Evolutionary conservation across 2,797 vertebrate genomes (phyloP), one percentile per base, ranked within the genome.

Genomic region (Manis javanica): DNA sequence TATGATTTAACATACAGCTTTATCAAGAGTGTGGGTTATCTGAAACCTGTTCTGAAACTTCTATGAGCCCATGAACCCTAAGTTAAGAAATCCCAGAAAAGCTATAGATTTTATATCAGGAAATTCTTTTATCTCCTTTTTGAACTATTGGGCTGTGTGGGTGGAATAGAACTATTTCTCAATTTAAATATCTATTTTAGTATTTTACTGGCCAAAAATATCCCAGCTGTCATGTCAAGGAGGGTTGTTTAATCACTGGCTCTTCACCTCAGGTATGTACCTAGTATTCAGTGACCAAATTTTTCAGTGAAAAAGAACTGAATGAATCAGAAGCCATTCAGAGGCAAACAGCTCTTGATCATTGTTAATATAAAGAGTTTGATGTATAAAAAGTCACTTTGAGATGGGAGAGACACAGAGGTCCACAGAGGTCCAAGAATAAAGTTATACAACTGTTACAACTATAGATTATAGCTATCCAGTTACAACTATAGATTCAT

Each of bases 121-220:
- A 95, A 53, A 90, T 88, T 78, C 24, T 46, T 64, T 34, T 85
- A 85, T 37, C 5, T 3, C 2, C 0, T 84, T 29, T 74, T 37
- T 23, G 61, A 87, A 71, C 57, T 29, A 31, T n/a, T 55, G 12
- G 37, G n/a, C 2, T 68, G 3, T 86, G 37, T 84, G 6, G 0
- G 37, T 31, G 18, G 11, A 79, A 7, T 55, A 59, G 9, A 81
- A 68, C 1, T 16, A 23, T 63, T 85, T 91, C 14, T 72, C 74
- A 13, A 49, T 83, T 94, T 53, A 29, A 90, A 79, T 84, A 75
- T 64, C 1, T 39, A 71, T 69, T 96, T 90, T 68, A 51, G 7
- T 61, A 84, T 92, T 94, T 90, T 71, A 75, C 8, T 46, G 14
- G 5, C 11, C 90, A 24, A 87, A 63, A 74, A 59, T 55, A 91